Evolutionary conservation across 2,113 vertebrate genomes (phyloP).

Genomic region (Penelope pileata): DNA sequence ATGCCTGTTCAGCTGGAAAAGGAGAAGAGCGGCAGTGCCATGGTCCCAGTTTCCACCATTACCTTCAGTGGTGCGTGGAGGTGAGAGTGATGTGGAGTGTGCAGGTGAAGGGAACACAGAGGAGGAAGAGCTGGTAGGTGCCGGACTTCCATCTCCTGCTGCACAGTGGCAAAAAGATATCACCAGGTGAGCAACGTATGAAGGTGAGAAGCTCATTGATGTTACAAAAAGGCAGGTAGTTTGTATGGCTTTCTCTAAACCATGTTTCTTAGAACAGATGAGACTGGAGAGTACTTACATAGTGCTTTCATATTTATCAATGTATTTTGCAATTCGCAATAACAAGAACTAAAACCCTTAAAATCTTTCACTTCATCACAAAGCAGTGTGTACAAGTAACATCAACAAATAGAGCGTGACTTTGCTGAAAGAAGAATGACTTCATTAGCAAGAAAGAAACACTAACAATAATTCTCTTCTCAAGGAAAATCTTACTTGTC

Average conservation of each 20-base stretch:
- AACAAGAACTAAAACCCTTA: background rate
- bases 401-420: background rate
- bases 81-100: background rate
- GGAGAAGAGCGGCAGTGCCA: background rate
- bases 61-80: background rate
- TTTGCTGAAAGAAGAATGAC: background rate
- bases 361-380: background rate
- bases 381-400: background rate
- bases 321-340: background rate
- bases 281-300: background rate
- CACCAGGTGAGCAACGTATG: background rate
- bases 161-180: background rate
- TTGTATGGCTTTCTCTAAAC: background rate
- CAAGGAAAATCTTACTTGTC: background rate
- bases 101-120: background rate
- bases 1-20: background rate
- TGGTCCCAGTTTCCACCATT: accelerated
- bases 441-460: background rate
- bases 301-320: background rate
- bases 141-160: background rate
- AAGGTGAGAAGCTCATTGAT: background rate
- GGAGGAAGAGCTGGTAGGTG: background rate
- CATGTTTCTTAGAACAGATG: background rate
- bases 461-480: background rate
- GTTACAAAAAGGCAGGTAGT: background rate